These are phyloP conservation scores for Fistularia tabacaria DNA, from an alignment of 2,797 vertebrate species.

Conservation along the genomic window DNA sequence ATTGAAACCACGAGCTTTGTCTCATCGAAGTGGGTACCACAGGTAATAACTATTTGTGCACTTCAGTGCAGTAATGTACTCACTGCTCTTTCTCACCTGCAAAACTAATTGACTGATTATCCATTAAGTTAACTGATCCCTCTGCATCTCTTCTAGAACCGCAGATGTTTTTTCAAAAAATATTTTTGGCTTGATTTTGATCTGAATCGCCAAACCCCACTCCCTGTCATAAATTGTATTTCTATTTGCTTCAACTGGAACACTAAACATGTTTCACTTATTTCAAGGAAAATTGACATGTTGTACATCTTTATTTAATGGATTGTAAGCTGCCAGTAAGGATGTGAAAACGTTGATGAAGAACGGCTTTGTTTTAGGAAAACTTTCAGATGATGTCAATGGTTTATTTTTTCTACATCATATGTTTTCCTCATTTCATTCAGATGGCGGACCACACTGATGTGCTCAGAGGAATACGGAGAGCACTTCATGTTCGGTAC, in stretches of 20 bases:
- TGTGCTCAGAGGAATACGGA: conserved; percentile 86
- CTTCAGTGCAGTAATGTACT: conserved; percentile 61
- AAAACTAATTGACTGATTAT: no score
- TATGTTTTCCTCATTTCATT: conserved; percentile 46
- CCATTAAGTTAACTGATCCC: conserved; percentile 17
- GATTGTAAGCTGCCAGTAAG: conserved; percentile 10
- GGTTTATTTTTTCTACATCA: conserved; percentile 45
- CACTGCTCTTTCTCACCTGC: conserved; percentile 52
- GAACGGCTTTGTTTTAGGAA: conserved; percentile 26
- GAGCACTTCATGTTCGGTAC: conserved; percentile 80
- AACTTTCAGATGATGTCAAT: conserved; percentile 18
- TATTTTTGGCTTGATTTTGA: conserved; percentile 11
- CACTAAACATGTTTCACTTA: conserved; percentile 26
- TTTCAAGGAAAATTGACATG: conserved; percentile 12
- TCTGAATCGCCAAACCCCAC: conserved; percentile 5
- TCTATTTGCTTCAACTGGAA: conserved; percentile 16
- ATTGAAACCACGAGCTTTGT: conserved; percentile 97
- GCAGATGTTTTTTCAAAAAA: conserved; percentile 29
- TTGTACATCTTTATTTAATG: conserved; percentile 9
- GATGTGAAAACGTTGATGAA: conserved; percentile 31
- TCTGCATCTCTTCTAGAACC: conserved; percentile 13
- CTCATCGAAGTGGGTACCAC: conserved; percentile 93
- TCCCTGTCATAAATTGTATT: conserved; percentile 28
- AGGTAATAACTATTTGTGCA: conserved; percentile 79
- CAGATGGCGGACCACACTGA: conserved; percentile 94